Evolutionary conservation across 2,113 vertebrate species (phyloP).

Genomic region (Aegithalos caudatus): DNA sequence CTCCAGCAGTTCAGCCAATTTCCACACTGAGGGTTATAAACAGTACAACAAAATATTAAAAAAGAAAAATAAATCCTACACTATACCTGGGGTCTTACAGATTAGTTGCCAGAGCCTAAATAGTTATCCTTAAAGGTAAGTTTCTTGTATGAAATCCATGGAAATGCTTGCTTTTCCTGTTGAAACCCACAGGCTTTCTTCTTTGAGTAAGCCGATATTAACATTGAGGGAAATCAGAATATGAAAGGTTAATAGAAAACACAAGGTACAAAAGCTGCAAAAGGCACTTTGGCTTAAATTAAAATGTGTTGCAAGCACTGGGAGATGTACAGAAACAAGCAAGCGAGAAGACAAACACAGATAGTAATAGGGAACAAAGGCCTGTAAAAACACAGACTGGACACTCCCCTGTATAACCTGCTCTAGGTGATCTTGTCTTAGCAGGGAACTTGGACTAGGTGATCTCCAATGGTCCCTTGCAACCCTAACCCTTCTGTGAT

Average conservation of each 20-base stretch:
- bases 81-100: rapidly evolving
- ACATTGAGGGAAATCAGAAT: neutral
- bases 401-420: neutral
- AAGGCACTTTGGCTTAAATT: neutral
- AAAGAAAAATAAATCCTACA: neutral
- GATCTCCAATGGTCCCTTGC: neutral
- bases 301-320: neutral
- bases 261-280: neutral
- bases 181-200: neutral
- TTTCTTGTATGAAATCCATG: neutral
- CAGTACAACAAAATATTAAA: neutral
- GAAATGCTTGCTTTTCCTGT: neutral
- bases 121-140: neutral
- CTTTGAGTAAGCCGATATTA: neutral
- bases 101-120: neutral
- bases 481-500: neutral
- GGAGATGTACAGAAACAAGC: neutral
- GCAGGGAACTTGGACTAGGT: neutral
- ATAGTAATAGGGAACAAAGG: neutral
- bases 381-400: neutral
- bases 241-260: neutral
- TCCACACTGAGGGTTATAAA: neutral
- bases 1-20: neutral
- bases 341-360: neutral
- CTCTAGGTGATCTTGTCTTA: too few species aligned